Percentiles rank a stretch among this genome's conserved stretches.
Conservation (phyloP, 2,113 vertebrate species). For the Geococcyx californianus region DNA sequence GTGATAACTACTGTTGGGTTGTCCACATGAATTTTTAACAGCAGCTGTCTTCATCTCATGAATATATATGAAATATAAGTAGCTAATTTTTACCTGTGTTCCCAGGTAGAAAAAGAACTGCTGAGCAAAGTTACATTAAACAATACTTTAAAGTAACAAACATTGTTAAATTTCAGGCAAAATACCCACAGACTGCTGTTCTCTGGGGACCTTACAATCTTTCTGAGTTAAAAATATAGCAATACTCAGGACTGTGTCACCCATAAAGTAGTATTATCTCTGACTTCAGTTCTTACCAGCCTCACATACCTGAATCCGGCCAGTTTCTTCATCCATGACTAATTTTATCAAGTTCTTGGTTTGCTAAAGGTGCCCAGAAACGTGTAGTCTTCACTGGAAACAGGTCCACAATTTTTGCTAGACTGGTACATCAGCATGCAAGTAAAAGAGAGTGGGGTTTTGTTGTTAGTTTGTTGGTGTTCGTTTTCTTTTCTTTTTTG, state of each 20-base stretch:
- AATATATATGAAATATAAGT: neutral
- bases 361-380: neutral
- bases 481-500: neutral
- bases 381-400: neutral
- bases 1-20: too few relatives aligned
- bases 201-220: neutral
- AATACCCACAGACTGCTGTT: neutral
- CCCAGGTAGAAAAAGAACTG: neutral
- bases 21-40: neutral
- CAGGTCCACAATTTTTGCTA: neutral
- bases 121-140: neutral
- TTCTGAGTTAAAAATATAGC: neutral
- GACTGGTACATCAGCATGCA: neutral
- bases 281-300: neutral
- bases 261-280: neutral
- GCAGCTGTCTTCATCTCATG: neutral
- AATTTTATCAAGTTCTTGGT: neutral
- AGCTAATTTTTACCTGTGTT: neutral
- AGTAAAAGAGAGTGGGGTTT: rapidly evolving
- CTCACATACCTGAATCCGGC: neutral
- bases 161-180: neutral
- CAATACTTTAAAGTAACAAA: neutral
- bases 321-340: neutral
- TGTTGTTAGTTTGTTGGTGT: neutral
- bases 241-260: neutral